A percentile compares a stretch with the other conserved stretches of the same genome.
These are phyloP conservation scores for Phanerotoma sp. DNA, from an alignment of 2,888 invertebrate genomes.

Conservation along the genomic window DNA sequence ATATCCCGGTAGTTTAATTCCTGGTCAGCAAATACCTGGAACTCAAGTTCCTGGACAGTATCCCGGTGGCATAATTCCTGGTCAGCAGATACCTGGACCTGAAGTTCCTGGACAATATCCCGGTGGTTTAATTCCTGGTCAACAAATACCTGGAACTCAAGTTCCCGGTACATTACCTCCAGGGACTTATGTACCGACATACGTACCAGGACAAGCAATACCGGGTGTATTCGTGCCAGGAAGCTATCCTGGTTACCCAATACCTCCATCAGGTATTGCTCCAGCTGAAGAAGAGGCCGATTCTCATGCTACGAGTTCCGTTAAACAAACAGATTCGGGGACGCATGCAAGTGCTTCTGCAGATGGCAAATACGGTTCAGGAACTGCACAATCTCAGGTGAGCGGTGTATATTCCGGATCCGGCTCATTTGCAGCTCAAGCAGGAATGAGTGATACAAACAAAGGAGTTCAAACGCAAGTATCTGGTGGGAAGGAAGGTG, in stretches of 20 bases:
- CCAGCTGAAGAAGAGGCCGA: constrained; percentile 65
- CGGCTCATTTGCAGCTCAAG: constrained; percentile 81
- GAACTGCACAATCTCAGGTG: constrained; percentile 79
- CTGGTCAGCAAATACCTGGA: too few species aligned
- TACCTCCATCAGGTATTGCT: neutral
- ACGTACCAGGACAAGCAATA: too few species aligned
- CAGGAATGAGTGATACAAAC: constrained; percentile 74
- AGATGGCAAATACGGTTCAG: constrained; percentile 73
- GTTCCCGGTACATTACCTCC: neutral
- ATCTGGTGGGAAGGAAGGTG: constrained; percentile 73
- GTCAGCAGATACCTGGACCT: constrained; percentile 12
- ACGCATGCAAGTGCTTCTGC: constrained; percentile 77
- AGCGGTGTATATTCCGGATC: constrained; percentile 76
- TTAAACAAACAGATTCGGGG: constrained; percentile 62
- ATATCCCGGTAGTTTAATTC: constrained; percentile 17
- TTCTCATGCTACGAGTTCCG: constrained; percentile 72
- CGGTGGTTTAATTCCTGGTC: constrained; percentile 1
- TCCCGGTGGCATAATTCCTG: constrained; percentile 12
- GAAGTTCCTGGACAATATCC: constrained; percentile 23
- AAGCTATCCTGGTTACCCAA: neutral
- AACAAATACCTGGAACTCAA: too few species aligned
- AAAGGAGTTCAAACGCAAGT: constrained; percentile 72
- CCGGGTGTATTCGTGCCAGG: neutral
- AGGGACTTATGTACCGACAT: constrained; percentile 1
- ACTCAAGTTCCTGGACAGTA: too few species aligned